These are phyloP conservation scores for Psylliodes chrysocephalus DNA, from an alignment of 2,888 invertebrate species.

Conservation along the genomic window DNA sequence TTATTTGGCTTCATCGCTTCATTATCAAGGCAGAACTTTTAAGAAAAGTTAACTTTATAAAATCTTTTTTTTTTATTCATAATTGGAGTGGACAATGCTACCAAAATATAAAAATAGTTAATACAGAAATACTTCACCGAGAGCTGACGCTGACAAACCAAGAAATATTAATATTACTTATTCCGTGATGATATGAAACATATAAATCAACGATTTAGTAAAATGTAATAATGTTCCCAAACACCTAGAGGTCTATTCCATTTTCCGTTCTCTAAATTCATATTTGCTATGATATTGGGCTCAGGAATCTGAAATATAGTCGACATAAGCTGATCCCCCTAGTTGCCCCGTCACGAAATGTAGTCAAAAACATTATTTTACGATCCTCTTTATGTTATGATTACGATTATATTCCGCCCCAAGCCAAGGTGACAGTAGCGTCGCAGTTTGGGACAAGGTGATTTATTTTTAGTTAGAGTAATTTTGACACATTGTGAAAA, in stretches of 20 bases:
- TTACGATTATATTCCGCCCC: conserved; percentile 30
- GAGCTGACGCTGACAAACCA: no score
- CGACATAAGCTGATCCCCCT: background rate
- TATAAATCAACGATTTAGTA: background rate
- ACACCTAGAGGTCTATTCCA: background rate
- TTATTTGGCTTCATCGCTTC: no score
- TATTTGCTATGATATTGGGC: background rate
- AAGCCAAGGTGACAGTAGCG: no score
- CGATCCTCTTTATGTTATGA: conserved; percentile 48
- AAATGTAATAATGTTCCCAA: conserved; percentile 1
- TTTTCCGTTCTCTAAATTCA: conserved; percentile 4
- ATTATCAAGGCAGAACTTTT: no score
- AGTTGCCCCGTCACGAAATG: conserved; percentile 50
- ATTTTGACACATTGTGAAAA: no score
- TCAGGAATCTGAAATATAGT: background rate
- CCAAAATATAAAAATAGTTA: no score
- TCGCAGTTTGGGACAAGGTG: no score
- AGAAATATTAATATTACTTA: background rate
- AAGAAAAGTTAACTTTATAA: no score
- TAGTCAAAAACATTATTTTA: conserved; percentile 50
- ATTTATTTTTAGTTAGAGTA: no score
- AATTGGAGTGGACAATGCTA: no score
- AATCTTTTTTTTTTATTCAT: no score
- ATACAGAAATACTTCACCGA: no score
- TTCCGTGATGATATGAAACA: background rate